phyloP scores from a whole-genome alignment of 1,140 invertebrate genomes.

The Sarcophaga bullata region DNA sequence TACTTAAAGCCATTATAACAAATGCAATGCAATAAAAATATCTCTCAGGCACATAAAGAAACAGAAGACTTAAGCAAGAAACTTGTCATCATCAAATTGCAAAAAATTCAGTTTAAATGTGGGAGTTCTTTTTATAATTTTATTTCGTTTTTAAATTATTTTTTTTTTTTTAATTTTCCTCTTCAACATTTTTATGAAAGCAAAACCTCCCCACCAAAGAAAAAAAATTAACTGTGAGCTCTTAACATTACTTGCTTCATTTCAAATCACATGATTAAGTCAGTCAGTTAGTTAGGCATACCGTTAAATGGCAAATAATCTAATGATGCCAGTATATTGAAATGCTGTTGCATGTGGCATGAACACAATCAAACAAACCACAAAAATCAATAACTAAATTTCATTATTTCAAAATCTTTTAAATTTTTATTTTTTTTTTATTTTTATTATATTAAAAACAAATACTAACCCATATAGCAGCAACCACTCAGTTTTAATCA shows the following conservation, averaged over 20 bases:
- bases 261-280: background rate
- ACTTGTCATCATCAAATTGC: background rate
- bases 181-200: background rate
- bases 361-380: background rate
- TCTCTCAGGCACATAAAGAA: background rate
- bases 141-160: background rate
- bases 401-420: conserved; percentile 18
- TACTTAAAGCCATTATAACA: background rate
- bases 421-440: background rate
- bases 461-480: background rate
- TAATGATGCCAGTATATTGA: conserved; percentile 11
- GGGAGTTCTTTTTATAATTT: conserved; percentile 10
- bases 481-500: background rate
- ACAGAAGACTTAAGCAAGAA: conserved; percentile 4
- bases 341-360: conserved; percentile 7
- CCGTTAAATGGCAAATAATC: background rate
- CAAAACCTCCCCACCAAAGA: background rate
- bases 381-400: conserved; percentile 22
- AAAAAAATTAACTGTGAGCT: background rate
- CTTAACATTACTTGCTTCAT: background rate
- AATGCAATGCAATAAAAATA: background rate
- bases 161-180: no score
- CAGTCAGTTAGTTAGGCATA: background rate
- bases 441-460: background rate
- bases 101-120: background rate